Evolutionary conservation across 2,888 invertebrate species (phyloP).

Genomic region (Apodemia duryi): DNA sequence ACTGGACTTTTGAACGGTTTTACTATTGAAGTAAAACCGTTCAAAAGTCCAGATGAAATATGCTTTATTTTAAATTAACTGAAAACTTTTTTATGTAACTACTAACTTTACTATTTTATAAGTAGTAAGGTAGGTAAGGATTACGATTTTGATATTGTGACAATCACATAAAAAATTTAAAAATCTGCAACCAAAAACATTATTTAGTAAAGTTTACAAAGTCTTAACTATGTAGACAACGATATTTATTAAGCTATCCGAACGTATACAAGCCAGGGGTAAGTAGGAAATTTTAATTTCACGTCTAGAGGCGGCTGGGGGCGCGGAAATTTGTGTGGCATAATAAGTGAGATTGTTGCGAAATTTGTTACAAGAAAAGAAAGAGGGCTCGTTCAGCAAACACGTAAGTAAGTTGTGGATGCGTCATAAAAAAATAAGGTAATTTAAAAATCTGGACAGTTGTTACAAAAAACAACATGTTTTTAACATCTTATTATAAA

Average conservation of each 20-base stretch:
- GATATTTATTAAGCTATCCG: constrained; percentile 74
- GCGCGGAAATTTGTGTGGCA: constrained; percentile 78
- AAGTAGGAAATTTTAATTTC: constrained; percentile 78
- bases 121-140: neutral
- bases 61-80: no score
- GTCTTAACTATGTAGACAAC: constrained; percentile 46
- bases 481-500: no score
- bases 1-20: no score
- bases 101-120: no score
- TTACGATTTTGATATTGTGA: neutral
- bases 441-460: no score
- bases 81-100: no score
- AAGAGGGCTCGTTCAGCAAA: constrained; percentile 65
- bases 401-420: constrained; percentile 44
- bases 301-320: constrained; percentile 69
- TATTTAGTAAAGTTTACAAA: constrained; percentile 20
- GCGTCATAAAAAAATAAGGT: no score
- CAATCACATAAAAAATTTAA: neutral
- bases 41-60: no score
- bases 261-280: constrained; percentile 59
- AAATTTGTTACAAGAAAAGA: constrained; percentile 80
- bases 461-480: no score
- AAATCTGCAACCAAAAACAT: constrained; percentile 12
- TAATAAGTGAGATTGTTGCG: constrained; percentile 80
- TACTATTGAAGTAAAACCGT: no score